A percentile compares a stretch with the other conserved stretches of the same genome.
These are phyloP conservation scores for Pyrocephalus nanus DNA, from an alignment of 2,797 vertebrate genomes.

Conservation along the genomic window DNA sequence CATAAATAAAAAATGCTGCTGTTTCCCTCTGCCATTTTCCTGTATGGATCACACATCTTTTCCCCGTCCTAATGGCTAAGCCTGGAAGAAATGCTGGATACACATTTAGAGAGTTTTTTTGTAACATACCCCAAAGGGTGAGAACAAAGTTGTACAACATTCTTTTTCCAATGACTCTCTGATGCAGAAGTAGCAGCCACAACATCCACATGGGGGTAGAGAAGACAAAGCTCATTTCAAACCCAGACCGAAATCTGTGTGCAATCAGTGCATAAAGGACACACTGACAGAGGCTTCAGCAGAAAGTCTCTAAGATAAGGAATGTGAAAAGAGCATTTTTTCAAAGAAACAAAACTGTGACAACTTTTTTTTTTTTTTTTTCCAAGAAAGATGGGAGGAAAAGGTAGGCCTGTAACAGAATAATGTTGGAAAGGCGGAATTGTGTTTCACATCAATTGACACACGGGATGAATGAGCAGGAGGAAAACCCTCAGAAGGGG, in stretches of 20 bases:
- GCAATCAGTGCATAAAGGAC: conserved; percentile 1
- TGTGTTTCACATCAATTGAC: neutral
- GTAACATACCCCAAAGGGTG: neutral
- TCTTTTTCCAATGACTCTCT: neutral
- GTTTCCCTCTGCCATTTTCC: neutral
- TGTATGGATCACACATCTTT: neutral
- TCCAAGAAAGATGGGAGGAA: neutral
- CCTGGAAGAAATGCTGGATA: neutral
- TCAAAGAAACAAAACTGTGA: neutral
- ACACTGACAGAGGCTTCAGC: neutral
- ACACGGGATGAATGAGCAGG: neutral
- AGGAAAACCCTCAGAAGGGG: neutral
- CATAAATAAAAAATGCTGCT: neutral
- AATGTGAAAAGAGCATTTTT: conserved; percentile 9
- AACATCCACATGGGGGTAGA: neutral
- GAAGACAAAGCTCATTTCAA: conserved; percentile 11
- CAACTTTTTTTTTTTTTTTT: neutral
- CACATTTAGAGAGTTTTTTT: neutral
- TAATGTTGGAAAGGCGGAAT: neutral
- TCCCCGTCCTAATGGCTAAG: neutral
- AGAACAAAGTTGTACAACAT: neutral
- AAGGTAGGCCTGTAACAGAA: neutral
- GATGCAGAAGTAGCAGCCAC: neutral
- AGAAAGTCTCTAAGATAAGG: neutral
- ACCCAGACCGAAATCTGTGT: neutral